Evolutionary conservation across 2,888 invertebrate species (phyloP).

Genomic region (Rosalia funebris): DNA sequence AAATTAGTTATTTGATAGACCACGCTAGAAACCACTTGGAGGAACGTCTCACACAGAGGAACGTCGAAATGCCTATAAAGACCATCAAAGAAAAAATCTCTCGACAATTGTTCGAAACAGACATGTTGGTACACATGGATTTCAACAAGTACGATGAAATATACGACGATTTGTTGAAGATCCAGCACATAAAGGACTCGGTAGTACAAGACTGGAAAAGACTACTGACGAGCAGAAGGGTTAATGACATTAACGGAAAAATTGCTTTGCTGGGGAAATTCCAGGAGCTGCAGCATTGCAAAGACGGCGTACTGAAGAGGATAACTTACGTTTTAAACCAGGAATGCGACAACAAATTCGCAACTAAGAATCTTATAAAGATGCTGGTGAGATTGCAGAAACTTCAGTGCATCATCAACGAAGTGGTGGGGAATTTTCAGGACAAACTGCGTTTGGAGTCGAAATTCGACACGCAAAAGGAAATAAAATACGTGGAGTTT

Average conservation of each 20-base stretch:
- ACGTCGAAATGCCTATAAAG: slow-evolving; percentile 48
- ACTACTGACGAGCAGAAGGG: slow-evolving; percentile 48
- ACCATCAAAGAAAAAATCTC: slow-evolving; percentile 55
- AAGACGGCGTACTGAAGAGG: slow-evolving; percentile 46
- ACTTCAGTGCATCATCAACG: slow-evolving; percentile 55
- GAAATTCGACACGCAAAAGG: slow-evolving; percentile 65
- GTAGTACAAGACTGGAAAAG: slow-evolving; percentile 58
- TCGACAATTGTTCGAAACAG: slow-evolving; percentile 52
- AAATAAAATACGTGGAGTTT: slow-evolving; percentile 66
- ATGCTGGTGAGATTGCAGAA: slow-evolving; percentile 57
- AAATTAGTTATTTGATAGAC: slow-evolving; percentile 52
- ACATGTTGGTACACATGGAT: slow-evolving; percentile 54
- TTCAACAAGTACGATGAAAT: slow-evolving; percentile 52
- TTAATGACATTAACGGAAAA: slow-evolving; percentile 52
- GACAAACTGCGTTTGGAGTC: slow-evolving; percentile 63
- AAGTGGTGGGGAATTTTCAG: slow-evolving; percentile 55
- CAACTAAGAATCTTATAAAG: slow-evolving; percentile 53
- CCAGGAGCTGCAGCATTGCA: slow-evolving; percentile 53
- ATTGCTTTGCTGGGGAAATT: slow-evolving; percentile 54
- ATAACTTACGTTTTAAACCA: slow-evolving; percentile 45
- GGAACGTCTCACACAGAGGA: slow-evolving; percentile 32
- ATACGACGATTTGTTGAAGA: slow-evolving; percentile 52
- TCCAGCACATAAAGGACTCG: slow-evolving; percentile 54
- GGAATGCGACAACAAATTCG: slow-evolving; percentile 50
- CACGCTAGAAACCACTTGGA: slow-evolving; percentile 47